Percentiles rank a stretch among this genome's conserved stretches.
phyloP scores from a whole-genome alignment of 2,888 invertebrate genomes.

The Pristionchus fissidentatus region DNA sequence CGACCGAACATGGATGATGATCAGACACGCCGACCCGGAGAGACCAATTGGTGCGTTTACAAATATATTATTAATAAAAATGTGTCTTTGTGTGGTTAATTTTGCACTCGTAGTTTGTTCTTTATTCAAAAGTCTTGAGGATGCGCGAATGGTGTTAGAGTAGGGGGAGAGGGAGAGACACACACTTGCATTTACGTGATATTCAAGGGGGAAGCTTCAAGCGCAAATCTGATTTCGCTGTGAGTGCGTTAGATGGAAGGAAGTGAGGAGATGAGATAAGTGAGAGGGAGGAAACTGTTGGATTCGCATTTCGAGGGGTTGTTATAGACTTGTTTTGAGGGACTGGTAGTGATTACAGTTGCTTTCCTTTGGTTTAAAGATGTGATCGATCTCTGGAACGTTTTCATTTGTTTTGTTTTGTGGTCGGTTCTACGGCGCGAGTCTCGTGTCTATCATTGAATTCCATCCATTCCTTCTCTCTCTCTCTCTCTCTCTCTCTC shows the following conservation, averaged over 20 bases:
- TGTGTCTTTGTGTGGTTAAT: background rate
- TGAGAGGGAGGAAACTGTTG: background rate
- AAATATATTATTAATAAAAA: background rate
- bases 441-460: background rate
- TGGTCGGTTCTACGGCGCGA: too few species aligned
- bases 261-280: conserved; percentile 4
- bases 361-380: background rate
- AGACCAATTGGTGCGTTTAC: conserved; percentile 67
- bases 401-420: background rate
- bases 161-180: too few species aligned
- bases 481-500: conserved; percentile 2
- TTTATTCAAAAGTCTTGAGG: background rate
- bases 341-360: background rate
- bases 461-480: background rate
- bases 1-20: conserved; percentile 68
- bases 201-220: background rate
- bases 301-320: background rate
- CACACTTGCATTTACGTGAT: conserved; percentile 1
- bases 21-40: conserved; percentile 68
- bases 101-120: background rate
- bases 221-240: conserved; percentile 13
- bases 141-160: background rate
- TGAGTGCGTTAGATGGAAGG: too few species aligned
- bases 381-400: background rate
- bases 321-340: background rate